Percentiles rank a stretch among this genome's conserved stretches.
These are phyloP conservation scores for Ectropis grisescens DNA, from an alignment of 1,140 invertebrate species.

Conservation along the genomic window DNA sequence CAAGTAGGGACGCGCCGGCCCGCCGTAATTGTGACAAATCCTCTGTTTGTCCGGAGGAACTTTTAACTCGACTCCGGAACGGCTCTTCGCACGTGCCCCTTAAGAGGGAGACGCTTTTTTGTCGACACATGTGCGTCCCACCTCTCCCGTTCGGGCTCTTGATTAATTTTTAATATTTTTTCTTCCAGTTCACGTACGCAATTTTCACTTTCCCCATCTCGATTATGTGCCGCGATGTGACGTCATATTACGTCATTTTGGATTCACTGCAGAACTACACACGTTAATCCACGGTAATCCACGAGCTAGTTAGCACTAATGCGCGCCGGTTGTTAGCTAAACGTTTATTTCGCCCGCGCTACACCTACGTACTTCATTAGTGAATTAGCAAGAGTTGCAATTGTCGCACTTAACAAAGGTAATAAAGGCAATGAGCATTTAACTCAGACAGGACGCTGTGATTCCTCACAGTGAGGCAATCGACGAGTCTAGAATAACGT, in stretches of 20 bases:
- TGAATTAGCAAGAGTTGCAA: slow-evolving; percentile 60
- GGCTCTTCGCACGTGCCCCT: slow-evolving; percentile 50
- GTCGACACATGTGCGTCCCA: slow-evolving; percentile 57
- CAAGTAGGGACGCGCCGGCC: slow-evolving; percentile 60
- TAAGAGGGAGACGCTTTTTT: slow-evolving; percentile 54
- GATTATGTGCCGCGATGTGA: slow-evolving; percentile 22
- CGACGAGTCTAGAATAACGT: too few relatives aligned
- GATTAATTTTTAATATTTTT: slow-evolving; percentile 71
- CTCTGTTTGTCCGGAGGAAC: slow-evolving; percentile 68
- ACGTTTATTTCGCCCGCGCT: slow-evolving; percentile 59
- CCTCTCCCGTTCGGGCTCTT: slow-evolving; percentile 25
- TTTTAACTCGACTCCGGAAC: slow-evolving; percentile 60
- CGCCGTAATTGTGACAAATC: slow-evolving; percentile 69
- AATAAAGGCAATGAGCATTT: slow-evolving; percentile 41
- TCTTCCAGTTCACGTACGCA: slow-evolving; percentile 65
- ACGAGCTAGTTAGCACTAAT: slow-evolving; percentile 37
- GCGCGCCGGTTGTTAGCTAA: slow-evolving; percentile 38
- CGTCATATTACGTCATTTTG: slow-evolving; percentile 19
- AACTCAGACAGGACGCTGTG: too few relatives aligned
- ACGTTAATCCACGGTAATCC: too few relatives aligned
- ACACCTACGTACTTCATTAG: slow-evolving; percentile 66
- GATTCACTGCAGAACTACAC: too few relatives aligned
- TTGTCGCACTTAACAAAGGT: slow-evolving; percentile 39
- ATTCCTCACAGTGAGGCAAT: too few relatives aligned
- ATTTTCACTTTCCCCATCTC: slow-evolving; percentile 60